A percentile compares a stretch with the other conserved stretches of the same genome.
Evolutionary conservation across 2,888 invertebrate genomes (phyloP).

Genomic region (Drosophila rellima): DNA sequence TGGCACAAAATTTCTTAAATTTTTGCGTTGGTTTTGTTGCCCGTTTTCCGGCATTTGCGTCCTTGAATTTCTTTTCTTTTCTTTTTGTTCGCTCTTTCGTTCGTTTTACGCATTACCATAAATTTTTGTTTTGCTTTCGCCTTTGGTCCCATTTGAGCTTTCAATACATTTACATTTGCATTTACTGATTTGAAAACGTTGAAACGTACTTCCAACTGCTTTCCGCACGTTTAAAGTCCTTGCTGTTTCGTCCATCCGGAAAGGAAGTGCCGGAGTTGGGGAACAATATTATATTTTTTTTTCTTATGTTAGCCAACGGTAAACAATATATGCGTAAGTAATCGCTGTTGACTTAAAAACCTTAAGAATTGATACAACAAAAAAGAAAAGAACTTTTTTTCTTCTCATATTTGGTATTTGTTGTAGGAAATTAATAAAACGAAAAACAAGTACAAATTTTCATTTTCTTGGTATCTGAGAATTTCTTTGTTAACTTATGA

Average conservation of each 20-base stretch:
- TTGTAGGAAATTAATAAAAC: slow-evolving; percentile 29
- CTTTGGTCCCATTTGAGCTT: slow-evolving; percentile 60
- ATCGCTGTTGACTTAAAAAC: slow-evolving; percentile 49
- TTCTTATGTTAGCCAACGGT: slow-evolving; percentile 42
- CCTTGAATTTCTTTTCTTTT: slow-evolving; percentile 58
- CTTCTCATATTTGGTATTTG: slow-evolving; percentile 9
- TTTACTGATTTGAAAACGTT: slow-evolving; percentile 69
- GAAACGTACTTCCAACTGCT: slow-evolving; percentile 64
- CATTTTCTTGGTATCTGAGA: not conserved
- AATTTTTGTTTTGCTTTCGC: slow-evolving; percentile 35
- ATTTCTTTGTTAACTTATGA: not conserved
- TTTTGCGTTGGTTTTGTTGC: slow-evolving; percentile 65
- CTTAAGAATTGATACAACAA: slow-evolving; percentile 14
- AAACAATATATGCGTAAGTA: slow-evolving; percentile 60
- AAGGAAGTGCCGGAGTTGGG: slow-evolving; percentile 18
- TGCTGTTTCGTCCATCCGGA: slow-evolving; percentile 39
- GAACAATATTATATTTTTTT: slow-evolving; percentile 53
- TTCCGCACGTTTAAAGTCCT: slow-evolving; percentile 69
- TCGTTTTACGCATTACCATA: slow-evolving; percentile 47
- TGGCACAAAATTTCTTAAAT: slow-evolving; percentile 71
- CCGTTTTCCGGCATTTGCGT: slow-evolving; percentile 69
- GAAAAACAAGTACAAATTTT: slow-evolving; percentile 10
- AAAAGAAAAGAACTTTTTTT: slow-evolving; percentile 4
- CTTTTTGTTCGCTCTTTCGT: slow-evolving; percentile 25
- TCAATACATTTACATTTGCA: slow-evolving; percentile 78